phyloP scores from a whole-genome alignment of 1,140 invertebrate genomes.

The Ooceraea biroi region DNA sequence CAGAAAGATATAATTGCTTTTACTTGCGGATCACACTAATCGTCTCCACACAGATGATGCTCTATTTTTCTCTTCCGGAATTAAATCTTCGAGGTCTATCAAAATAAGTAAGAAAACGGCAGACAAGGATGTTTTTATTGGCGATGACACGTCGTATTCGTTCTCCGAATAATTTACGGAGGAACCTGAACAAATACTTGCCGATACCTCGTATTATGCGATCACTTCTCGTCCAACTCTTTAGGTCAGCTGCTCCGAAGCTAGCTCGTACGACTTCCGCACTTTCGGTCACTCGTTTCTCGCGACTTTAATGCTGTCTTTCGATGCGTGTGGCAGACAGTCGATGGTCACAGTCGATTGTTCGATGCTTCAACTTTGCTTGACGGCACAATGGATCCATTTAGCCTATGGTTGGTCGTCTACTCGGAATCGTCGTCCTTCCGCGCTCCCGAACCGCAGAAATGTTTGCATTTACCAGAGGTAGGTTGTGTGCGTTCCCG shows the following conservation, averaged over 20 bases:
- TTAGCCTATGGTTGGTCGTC: slow-evolving; percentile 68
- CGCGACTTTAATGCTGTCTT: slow-evolving; percentile 54
- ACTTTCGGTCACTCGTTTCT: background rate
- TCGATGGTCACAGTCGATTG: slow-evolving; percentile 63
- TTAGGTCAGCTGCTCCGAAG: background rate
- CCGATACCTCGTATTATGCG: slow-evolving; percentile 51
- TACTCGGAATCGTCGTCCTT: slow-evolving; percentile 70
- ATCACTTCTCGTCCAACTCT: slow-evolving; percentile 4
- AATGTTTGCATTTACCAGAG: slow-evolving; percentile 83
- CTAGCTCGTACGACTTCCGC: slow-evolving; percentile 24
- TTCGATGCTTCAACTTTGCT: slow-evolving; percentile 78
- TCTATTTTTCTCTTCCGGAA: slow-evolving; percentile 29
- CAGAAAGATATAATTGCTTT: background rate
- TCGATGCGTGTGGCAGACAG: slow-evolving; percentile 54
- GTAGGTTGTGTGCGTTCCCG: slow-evolving; percentile 68
- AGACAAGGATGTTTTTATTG: slow-evolving; percentile 60
- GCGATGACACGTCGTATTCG: slow-evolving; percentile 33
- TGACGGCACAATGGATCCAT: slow-evolving; percentile 80
- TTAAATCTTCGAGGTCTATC: slow-evolving; percentile 19
- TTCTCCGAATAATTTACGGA: slow-evolving; percentile 47
- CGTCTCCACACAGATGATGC: background rate
- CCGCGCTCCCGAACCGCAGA: slow-evolving; percentile 75
- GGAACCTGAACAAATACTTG: slow-evolving; percentile 60
- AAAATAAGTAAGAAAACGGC: slow-evolving; percentile 18
- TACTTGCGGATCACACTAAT: slow-evolving; percentile 13